Base-by-base conservation (phyloP, 2,888 invertebrate species). In the Aspidiotus destructor region DNA sequence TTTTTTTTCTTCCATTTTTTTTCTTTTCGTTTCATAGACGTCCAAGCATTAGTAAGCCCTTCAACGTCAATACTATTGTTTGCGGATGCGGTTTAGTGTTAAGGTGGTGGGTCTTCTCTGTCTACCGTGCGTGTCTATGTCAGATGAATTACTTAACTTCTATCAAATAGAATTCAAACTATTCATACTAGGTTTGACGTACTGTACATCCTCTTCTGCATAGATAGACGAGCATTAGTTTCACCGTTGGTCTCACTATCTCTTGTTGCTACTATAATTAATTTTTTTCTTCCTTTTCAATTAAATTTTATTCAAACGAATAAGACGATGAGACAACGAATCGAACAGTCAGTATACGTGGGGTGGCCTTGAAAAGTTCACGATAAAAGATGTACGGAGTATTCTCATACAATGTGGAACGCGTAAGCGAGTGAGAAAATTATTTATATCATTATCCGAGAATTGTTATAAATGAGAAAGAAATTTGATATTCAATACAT, bases 51-150 rank as follows among this genome's bases (percentile, higher is more conserved):
- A 58, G 58, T 67, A 67, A 67, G 58, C 67, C 67, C 60, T 67
- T 48, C 28, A 28, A 28, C 28, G 28, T 28, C 5, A 28, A 28
- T 60, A 67, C 67, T 52, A 67, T 67, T 67, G 67, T 67, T 67
- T 48, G 15, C 44, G 17, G 60, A 67, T 67, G 67, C 57, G 67
- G 67, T 67, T 60, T 67, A 57, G 67, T 58, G 58, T 67, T 67
- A 60, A 58, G 67, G 60, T 55, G 58, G 67, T 67, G 58, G 48
- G 6, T 48, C 48, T 48, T 13, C 60, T 48, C 67, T 65, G 67
- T 28, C 28, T 28, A 28, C 28, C 5, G 28, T 28, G 28, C 28
- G 28, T 28, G 28, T 28, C 28, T 28, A 28, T 67, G 58, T 67
- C 67, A 67, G 58, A 67, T 67, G 67, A 67, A 67, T 67, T 58